phyloP scores from a whole-genome alignment of 2,797 vertebrate genomes.

The Chaetodon trifasciatus region DNA sequence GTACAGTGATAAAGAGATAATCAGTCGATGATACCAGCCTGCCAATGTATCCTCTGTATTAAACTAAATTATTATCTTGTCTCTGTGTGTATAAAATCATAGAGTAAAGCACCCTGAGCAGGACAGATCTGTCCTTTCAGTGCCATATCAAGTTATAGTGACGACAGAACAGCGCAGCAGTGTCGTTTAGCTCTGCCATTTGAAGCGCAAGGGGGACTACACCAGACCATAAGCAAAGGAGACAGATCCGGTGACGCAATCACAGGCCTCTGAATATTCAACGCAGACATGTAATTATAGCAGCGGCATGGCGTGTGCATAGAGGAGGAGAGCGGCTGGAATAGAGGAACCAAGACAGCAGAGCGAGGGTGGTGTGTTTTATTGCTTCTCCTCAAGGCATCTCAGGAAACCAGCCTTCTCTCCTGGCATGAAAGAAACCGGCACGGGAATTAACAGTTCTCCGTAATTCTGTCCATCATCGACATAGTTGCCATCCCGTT shows the following conservation, averaged over 20 bases:
- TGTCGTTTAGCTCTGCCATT: conserved; percentile 41
- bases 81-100: conserved; percentile 9
- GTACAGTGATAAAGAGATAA: conserved; percentile 19
- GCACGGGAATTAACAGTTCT: conserved; percentile 60
- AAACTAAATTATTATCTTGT: conserved; percentile 16
- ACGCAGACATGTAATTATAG: conserved; percentile 74
- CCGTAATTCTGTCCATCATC: conserved; percentile 74
- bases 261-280: conserved; percentile 70
- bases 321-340: conserved; percentile 42
- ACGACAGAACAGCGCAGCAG: conserved; percentile 13
- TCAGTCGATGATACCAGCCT: not conserved
- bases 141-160: conserved; percentile 44
- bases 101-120: conserved; percentile 14
- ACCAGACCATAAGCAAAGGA: conserved; percentile 54
- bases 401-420: conserved; percentile 36
- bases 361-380: conserved; percentile 37
- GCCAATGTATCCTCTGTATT: conserved; percentile 6
- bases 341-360: conserved; percentile 28
- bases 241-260: conserved; percentile 69
- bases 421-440: conserved; percentile 52
- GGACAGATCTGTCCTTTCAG: conserved; percentile 35
- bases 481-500: conserved; percentile 62
- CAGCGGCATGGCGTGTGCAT: conserved; percentile 70
- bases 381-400: conserved; percentile 46
- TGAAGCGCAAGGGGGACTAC: conserved; percentile 49